A percentile compares a stretch with the other conserved stretches of the same genome.
Conservation (phyloP, 1,140 invertebrate genomes). For the Thrips palmi region DNA sequence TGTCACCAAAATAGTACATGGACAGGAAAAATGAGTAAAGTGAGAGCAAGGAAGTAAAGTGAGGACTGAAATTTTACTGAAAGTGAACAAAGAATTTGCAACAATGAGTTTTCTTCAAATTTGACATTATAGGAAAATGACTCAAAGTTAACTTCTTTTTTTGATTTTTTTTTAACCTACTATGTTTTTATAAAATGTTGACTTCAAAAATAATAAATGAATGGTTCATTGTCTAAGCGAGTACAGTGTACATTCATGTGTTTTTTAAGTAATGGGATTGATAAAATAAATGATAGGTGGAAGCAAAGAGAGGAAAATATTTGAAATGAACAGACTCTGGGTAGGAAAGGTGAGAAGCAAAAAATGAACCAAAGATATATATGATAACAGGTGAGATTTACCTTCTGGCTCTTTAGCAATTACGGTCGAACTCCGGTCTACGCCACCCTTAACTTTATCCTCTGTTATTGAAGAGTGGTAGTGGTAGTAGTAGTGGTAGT, state of each 20-base stretch:
- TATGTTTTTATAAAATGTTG: no score
- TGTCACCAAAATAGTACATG: no score
- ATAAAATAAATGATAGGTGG: constrained; percentile 4
- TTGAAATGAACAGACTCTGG: background rate
- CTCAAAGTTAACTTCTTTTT: no score
- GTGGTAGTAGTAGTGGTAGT: constrained; percentile 12
- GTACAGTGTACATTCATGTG: no score
- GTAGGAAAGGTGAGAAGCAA: constrained; percentile 5
- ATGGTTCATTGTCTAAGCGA: no score
- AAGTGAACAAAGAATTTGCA: no score
- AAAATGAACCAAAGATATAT: constrained; percentile 7
- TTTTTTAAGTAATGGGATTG: background rate
- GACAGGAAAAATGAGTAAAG: no score
- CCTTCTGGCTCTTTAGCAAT: constrained; percentile 87
- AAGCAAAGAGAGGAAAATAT: constrained; percentile 7
- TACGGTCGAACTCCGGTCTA: constrained; percentile 82
- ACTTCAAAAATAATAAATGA: constrained; percentile 6
- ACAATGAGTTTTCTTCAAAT: no score
- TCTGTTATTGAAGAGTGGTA: constrained; percentile 27
- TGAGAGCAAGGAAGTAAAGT: no score
- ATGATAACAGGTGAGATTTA: constrained; percentile 25
- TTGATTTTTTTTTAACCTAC: no score
- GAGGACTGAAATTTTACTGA: no score
- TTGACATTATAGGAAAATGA: no score
- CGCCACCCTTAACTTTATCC: constrained; percentile 67